Conservation (phyloP, 2,888 invertebrate genomes). For the Mimachlamys varia region DNA sequence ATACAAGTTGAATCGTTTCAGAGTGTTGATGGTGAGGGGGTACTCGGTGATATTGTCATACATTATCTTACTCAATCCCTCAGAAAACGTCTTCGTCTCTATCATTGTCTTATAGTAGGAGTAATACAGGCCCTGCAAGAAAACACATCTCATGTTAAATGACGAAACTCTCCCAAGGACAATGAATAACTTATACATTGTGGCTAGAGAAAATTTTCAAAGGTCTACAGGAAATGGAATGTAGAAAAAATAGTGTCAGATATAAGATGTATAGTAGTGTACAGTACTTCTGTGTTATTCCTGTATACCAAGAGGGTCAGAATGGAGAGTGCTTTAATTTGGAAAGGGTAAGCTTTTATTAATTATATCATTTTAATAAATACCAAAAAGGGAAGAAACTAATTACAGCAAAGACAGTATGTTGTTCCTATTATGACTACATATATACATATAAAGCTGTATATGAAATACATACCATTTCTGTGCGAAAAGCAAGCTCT, state of each 20-base stretch:
- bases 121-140: slow-evolving; percentile 90
- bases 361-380: no score
- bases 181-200: neutral
- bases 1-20: slow-evolving; percentile 91
- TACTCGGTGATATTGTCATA: slow-evolving; percentile 91
- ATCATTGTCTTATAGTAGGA: slow-evolving; percentile 93
- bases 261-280: no score
- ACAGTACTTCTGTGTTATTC: no score
- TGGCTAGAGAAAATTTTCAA: neutral
- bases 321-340: no score
- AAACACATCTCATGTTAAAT: slow-evolving; percentile 31
- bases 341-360: no score
- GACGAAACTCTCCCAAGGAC: no score
- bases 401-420: no score
- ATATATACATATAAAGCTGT: neutral
- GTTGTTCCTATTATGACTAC: neutral
- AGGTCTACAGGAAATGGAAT: no score
- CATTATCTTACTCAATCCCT: slow-evolving; percentile 86
- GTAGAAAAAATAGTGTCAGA: no score
- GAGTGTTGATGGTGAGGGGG: slow-evolving; percentile 90
- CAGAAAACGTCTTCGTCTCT: slow-evolving; percentile 85
- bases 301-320: no score
- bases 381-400: no score
- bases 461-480: slow-evolving; percentile 86
- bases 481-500: slow-evolving; percentile 92